phyloP scores from a whole-genome alignment of 2,888 invertebrate species.

The Brachypalpus laphriformis region DNA sequence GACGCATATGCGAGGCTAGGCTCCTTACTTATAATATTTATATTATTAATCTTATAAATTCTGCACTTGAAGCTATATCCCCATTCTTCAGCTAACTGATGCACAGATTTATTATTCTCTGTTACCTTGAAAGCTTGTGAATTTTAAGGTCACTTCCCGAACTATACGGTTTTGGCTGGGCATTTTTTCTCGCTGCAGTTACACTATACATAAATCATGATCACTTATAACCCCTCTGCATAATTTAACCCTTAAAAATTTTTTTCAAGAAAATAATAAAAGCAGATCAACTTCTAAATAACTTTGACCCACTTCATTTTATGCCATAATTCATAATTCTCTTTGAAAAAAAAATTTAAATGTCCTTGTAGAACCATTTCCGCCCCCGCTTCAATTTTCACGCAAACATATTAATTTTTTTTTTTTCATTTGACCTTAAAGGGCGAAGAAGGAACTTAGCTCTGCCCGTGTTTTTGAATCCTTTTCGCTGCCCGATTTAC shows the following conservation, averaged over 20 bases:
- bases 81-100: neutral
- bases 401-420: conserved; percentile 29
- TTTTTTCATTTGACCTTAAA: neutral
- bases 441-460: neutral
- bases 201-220: conserved; percentile 11
- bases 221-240: neutral
- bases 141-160: neutral
- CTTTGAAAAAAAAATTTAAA: conserved; percentile 7
- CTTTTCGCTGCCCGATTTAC: conserved; percentile 22
- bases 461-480: conserved; percentile 1
- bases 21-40: too few species aligned
- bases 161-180: neutral
- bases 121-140: neutral
- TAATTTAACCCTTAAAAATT: conserved; percentile 1
- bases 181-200: neutral
- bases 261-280: neutral
- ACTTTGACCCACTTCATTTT: conserved; percentile 43
- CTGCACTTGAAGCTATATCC: too few species aligned
- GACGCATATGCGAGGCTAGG: too few species aligned
- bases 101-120: neutral
- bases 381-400: conserved; percentile 19
- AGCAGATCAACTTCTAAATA: conserved; percentile 41
- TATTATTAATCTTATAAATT: too few species aligned
- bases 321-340: conserved; percentile 25
- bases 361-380: conserved; percentile 15